phyloP scores from a whole-genome alignment of 2,888 invertebrate species.

The Trichacis sp. region DNA sequence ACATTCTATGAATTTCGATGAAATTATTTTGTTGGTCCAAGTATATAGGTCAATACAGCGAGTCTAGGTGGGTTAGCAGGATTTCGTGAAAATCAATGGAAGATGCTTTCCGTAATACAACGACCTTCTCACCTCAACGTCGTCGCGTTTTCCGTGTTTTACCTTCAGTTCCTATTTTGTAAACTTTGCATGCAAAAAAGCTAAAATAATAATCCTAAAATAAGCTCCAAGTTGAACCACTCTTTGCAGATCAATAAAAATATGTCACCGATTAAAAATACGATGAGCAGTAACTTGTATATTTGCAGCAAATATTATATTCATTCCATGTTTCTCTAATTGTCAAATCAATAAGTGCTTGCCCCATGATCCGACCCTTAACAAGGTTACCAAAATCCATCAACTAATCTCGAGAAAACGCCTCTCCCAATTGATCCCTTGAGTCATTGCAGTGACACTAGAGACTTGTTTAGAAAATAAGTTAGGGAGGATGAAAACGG shows the following conservation, averaged over 20 bases:
- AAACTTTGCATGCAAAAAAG: neutral
- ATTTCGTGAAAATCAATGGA: constrained; percentile 31
- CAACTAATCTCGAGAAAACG: constrained; percentile 1
- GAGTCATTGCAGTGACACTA: neutral
- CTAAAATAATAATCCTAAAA: neutral
- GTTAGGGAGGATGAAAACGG: too few species aligned
- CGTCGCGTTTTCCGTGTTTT: neutral
- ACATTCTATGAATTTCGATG: constrained; percentile 2
- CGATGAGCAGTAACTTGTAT: too few species aligned
- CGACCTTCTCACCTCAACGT: constrained; percentile 1
- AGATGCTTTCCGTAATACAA: constrained; percentile 19
- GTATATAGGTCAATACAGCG: constrained; percentile 39
- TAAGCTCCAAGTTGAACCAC: too few species aligned
- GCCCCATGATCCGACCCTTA: neutral
- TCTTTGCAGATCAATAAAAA: too few species aligned
- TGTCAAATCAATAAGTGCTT: neutral
- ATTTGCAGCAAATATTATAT: too few species aligned
- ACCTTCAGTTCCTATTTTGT: neutral
- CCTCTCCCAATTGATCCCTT: neutral
- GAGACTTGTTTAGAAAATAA: neutral
- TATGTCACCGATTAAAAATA: too few species aligned
- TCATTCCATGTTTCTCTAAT: neutral
- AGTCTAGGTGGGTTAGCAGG: constrained; percentile 35
- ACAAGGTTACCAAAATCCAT: neutral
- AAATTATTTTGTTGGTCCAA: constrained; percentile 38